Percentiles rank a stretch among this genome's conserved stretches.
These are phyloP conservation scores for Campoplex capitator DNA, from an alignment of 2,888 invertebrate genomes.

Conservation along the genomic window DNA sequence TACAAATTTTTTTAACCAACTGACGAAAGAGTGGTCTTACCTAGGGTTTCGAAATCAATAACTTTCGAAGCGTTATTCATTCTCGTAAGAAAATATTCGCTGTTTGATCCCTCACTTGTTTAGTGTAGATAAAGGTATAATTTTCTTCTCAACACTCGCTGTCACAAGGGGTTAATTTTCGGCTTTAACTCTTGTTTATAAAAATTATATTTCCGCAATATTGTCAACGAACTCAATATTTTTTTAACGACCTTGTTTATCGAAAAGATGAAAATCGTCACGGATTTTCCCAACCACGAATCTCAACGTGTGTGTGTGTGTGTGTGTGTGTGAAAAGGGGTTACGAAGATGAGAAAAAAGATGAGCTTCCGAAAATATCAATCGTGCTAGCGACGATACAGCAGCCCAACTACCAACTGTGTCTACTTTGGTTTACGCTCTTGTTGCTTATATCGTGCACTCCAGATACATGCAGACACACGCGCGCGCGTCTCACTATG, in stretches of 20 bases:
- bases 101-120: constrained; percentile 4
- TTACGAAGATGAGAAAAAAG: constrained; percentile 18
- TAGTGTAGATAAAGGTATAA: not conserved
- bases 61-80: constrained; percentile 29
- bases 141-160: not conserved
- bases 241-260: constrained; percentile 10
- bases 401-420: constrained; percentile 26
- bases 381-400: constrained; percentile 11
- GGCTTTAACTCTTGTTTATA: not conserved
- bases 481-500: not conserved
- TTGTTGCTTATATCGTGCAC: not conserved
- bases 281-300: constrained; percentile 17
- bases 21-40: constrained; percentile 9
- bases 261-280: not conserved
- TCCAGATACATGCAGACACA: constrained; percentile 7
- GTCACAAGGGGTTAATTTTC: not conserved
- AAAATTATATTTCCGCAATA: not conserved
- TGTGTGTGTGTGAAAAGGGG: constrained; percentile 14
- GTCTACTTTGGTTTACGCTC: constrained; percentile 15
- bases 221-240: not conserved
- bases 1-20: not conserved
- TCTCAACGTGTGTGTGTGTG: too few species aligned
- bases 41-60: constrained; percentile 51
- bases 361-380: constrained; percentile 19
- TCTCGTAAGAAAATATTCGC: not conserved